Evolutionary conservation across 2,113 vertebrate species (phyloP).

Genomic region (Canis aureus): DNA sequence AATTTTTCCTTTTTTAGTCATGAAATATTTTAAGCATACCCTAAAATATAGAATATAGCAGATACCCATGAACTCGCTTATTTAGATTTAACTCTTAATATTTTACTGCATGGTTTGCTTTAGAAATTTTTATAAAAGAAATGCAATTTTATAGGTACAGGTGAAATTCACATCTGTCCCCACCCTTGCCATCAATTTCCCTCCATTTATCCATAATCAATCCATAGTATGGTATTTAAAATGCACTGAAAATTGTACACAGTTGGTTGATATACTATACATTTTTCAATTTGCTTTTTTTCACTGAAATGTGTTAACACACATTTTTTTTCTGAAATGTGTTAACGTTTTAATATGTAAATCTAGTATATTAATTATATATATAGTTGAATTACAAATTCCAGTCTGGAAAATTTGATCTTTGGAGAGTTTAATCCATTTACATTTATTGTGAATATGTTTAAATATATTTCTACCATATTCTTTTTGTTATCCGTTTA

Average conservation of each 20-base stretch:
- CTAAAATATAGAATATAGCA: not conserved
- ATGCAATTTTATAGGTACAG: not conserved
- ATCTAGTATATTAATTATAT: not conserved
- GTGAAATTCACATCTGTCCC: not conserved
- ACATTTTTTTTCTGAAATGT: not conserved
- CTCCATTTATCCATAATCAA: not conserved
- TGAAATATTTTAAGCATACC: not conserved
- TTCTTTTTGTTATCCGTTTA: not conserved
- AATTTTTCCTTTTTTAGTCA: not conserved
- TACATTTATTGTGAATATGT: constrained; percentile 52
- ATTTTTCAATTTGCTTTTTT: not conserved
- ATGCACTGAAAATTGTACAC: not conserved
- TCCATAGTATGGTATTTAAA: not conserved
- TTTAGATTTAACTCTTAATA: not conserved
- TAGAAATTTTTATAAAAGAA: constrained; percentile 1
- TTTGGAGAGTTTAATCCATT: constrained; percentile 56
- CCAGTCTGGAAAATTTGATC: not conserved
- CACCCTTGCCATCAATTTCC: not conserved
- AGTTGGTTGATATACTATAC: not conserved
- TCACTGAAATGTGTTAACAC: not conserved
- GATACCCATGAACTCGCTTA: not conserved
- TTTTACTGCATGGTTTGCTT: not conserved
- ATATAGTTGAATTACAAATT: not conserved
- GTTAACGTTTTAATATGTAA: not conserved
- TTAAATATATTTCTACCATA: not conserved